Evolutionary conservation across 2,888 invertebrate genomes (phyloP), one percentile per base, ranked within the genome.

Genomic region (Agriotes lineatus): DNA sequence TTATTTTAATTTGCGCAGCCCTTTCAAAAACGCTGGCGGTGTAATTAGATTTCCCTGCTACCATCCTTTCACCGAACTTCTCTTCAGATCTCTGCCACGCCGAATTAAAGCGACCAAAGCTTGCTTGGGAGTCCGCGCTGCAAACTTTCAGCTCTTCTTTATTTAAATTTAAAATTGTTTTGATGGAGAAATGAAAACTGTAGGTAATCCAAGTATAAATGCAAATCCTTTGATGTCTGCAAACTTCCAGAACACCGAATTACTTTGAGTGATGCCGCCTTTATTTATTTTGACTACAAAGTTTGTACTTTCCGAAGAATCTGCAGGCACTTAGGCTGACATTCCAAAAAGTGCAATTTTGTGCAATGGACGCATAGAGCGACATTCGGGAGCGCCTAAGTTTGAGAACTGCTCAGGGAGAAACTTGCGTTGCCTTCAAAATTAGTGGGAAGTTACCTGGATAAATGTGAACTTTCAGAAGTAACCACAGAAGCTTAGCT

Each of bases 201-300:
- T 19, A 19, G 18, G 10, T 20, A 20, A 44, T 44, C 44, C 44
- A 10, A 44, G 44, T 44, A 44, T 10, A 44, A 19, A 44, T 44
- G 19, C 10, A 44, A 44, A 44, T 44, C 20, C 37, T 44, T 44
- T 44, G 44, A 44, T 44, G 44, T 44, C 19, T 44, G 37, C 37
- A 3, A 14, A 37, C 37, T 37, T 37, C 12, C 37, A 10, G 12
- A 37, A 37, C n/a, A 37, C 12, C 1, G 37, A 37, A 37, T 37
- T 37, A 37, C 6, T 37, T 37, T 37, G 1, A 37, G n/a, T 4
- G 5, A 37, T 12, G 37, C 37, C 4, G 30, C 4, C 9, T 30
- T 9, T 30, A 30, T 30, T 30, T 30, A n/a, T n/a, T n/a, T n/a
- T n/a, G n/a, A n/a, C n/a, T n/a, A n/a, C n/a, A n/a, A n/a, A n/a